Base-by-base conservation (phyloP, 2,113 vertebrate species). In the Cyanistes caeruleus region DNA sequence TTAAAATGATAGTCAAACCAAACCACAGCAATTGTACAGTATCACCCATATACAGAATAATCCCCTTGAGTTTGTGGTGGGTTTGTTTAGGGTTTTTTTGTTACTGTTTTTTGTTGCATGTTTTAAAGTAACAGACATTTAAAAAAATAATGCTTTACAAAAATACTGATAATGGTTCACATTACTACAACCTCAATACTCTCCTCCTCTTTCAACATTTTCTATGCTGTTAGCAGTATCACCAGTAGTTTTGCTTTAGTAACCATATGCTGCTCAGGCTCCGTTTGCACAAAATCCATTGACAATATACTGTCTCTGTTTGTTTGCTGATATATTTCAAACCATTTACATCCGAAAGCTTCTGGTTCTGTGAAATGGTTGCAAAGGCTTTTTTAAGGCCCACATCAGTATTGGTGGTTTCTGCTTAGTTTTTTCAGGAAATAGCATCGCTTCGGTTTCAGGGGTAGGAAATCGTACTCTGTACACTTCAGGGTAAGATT, bases 311-410 rank as follows among this genome's bases (percentile, higher is more conserved):
- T 31, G 65, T 73, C 30, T 55, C 84, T 56, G 35, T 55, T 55
- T 33, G 0, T 68, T 44, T 4, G 9, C 28, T 65, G 74, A 68
- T 16, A 15, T 4, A 67, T 41, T 49, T 44, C 35, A 76, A 67
- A 52, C 44, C 19, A 35, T 52, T 96, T 96, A 99, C 98, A 98
- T 98, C 11, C 98, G 97, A 95, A 99, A 99, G 95, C 99, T 99
- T 97, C 98, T 98, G 64, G 98, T 99, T 97, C 99, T 98, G 76
- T 99, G 98, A 98, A 99, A 99, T 39, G 99, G 98, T 82, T 99
- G 98, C 89, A 99, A 98, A 81, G 98, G 98, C 55, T 98, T 98
- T 97, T 97, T 99, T 24, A 99, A 96, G 15, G 98, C 97, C 97
- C 98, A 98, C 80, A 97, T 97, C 69, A 98, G 96, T 73, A 99